Evolutionary conservation across 2,797 vertebrate genomes (phyloP), one percentile per base, ranked within the genome.

Genomic region (Anniella stebbinsi): DNA sequence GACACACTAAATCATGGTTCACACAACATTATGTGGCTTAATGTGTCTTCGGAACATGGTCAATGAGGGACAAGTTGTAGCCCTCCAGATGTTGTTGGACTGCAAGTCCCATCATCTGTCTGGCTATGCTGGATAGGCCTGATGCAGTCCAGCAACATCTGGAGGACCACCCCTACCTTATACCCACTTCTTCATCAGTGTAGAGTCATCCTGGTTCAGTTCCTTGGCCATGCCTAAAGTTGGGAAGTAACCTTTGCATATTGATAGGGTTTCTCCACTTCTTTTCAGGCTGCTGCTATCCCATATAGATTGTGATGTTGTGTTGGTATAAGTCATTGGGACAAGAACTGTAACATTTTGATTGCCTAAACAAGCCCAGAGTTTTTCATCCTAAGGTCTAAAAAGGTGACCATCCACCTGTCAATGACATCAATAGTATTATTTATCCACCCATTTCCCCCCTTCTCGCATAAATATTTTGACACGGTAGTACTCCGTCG

Each of bases 401-500:
- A 38, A 38, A 70, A 70, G 13, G 54, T 4, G 4, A 63, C 48
- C 45, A 30, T 54, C 23, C 17, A 33, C 13, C 28, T 23, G 1
- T 57, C 45, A 4, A 3, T 51, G 67, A 78, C 21, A 30, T 86
- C 48, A 63, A 80, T 80, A 45, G n/a, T 80, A 33, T 33, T 60
- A 13, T 80, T 90, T 90, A 78, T 36, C 57, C 48, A 54, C 30
- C 30, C 82, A 48, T 69, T 84, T 15, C 57, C 70, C 54, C 69
- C 15, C 30, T 17, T 25, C 41, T 18, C 25, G 41, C 82, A n/a
- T 81, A 94, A 94, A 94, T 95, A 94, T 96, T 95, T 96, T 96
- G 94, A 94, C 93, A 92, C 51, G 38, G 25, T 90, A 51, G 92
- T 92, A 90, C 73, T 88, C 89, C 92, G 87, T 93, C 89, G 72